These are phyloP conservation scores for Pipistrellus pygmaeus DNA, from an alignment of 2,797 vertebrate genomes.

Conservation along the genomic window DNA sequence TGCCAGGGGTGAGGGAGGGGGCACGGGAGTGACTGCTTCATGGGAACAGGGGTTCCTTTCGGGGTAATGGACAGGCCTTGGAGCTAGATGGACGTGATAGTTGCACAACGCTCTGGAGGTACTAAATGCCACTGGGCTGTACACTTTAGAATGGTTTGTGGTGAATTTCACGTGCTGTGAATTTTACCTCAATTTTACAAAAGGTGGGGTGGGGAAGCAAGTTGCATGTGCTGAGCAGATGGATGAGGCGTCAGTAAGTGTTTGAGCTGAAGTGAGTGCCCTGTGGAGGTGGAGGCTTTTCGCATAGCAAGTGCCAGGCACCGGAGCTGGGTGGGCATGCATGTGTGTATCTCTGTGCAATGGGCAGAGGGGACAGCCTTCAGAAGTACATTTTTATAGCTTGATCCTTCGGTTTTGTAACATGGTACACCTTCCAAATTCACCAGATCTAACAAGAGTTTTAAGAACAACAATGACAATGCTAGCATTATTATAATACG, in stretches of 20 bases:
- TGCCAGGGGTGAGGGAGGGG: background rate
- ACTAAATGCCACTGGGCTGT: background rate
- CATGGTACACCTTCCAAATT: background rate
- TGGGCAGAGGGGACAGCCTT: background rate
- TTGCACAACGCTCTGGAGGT: background rate
- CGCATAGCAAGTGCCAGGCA: fast-evolving
- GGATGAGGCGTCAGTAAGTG: background rate
- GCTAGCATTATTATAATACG: background rate
- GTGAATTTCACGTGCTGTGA: background rate
- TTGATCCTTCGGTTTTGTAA: background rate
- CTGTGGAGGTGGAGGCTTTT: background rate
- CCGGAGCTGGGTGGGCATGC: background rate
- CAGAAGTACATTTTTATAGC: background rate
- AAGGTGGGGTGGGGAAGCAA: background rate
- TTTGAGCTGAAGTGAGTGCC: background rate
- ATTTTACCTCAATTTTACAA: background rate
- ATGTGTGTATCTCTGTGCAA: background rate
- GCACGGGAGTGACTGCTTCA: background rate
- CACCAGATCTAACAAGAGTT: background rate
- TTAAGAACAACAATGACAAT: background rate
- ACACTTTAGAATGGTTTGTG: background rate
- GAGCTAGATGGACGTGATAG: background rate
- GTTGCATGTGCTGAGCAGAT: background rate
- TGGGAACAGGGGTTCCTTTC: background rate
- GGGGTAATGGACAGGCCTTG: background rate